Evolutionary conservation across 2,888 invertebrate genomes (phyloP).

Genomic region (Caenorhabditis panamensis): DNA sequence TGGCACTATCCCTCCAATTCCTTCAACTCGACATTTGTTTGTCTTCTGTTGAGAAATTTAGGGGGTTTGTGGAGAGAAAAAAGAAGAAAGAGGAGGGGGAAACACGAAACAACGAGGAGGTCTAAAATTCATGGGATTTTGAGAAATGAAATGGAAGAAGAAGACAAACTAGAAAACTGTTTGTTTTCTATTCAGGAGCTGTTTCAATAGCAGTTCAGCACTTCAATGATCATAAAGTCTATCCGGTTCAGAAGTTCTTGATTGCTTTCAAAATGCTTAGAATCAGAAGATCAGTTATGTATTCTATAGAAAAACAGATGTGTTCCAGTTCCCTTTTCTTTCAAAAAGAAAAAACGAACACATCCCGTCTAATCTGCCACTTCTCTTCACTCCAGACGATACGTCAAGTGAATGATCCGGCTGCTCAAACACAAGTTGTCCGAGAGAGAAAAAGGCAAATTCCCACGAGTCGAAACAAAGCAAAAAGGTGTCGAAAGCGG

Average conservation of each 20-base stretch:
- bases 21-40: background rate
- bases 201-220: too few species aligned
- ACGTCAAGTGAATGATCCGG: background rate
- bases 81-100: background rate
- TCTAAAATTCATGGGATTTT: slow-evolving; percentile 45
- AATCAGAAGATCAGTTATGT: too few species aligned
- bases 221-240: too few species aligned
- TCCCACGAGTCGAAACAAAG: slow-evolving; percentile 7
- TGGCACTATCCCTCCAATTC: background rate
- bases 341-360: background rate
- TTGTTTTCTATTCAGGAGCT: background rate
- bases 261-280: too few species aligned
- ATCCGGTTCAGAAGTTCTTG: too few species aligned
- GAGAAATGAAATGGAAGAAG: slow-evolving; percentile 11
- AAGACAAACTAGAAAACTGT: background rate
- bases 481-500: slow-evolving; percentile 3
- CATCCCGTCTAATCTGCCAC: background rate
- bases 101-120: background rate
- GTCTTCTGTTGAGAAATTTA: slow-evolving; percentile 7
- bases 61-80: background rate
- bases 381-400: background rate
- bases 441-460: too few species aligned
- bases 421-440: slow-evolving; percentile 16
- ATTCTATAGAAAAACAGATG: too few species aligned
- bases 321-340: too few species aligned